Conservation (phyloP, 2,113 vertebrate genomes). For the Eretmochelys imbricata region DNA sequence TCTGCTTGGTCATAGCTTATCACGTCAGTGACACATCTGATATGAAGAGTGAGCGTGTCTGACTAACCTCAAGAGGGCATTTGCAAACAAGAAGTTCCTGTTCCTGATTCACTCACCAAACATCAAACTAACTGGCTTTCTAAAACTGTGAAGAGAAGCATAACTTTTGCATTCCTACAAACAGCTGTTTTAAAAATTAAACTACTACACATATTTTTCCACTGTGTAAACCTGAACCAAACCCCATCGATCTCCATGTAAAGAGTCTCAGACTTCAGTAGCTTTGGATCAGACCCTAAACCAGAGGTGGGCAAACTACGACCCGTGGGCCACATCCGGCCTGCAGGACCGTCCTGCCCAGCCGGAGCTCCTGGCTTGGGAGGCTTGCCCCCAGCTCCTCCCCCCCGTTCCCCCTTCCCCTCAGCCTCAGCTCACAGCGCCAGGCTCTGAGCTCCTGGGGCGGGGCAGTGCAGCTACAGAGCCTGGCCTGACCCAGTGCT, state of each 20-base stretch:
- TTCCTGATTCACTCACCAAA: neutral
- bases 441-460: too few species aligned
- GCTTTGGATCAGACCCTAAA: neutral
- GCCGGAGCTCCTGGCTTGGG: too few species aligned
- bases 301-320: too few species aligned
- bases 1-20: neutral
- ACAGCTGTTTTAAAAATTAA: neutral
- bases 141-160: neutral
- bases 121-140: neutral
- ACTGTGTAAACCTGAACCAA: neutral
- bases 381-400: too few species aligned
- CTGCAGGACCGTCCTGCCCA: too few species aligned
- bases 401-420: too few species aligned
- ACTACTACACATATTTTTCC: neutral
- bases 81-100: neutral
- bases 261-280: neutral
- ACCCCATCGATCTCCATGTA: neutral
- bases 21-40: fast-evolving
- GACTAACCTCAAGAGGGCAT: neutral
- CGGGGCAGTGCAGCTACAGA: too few species aligned
- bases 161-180: neutral
- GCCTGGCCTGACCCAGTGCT: too few species aligned
- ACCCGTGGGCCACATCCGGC: too few species aligned
- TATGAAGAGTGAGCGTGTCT: neutral
- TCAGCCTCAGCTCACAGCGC: too few species aligned